These are phyloP conservation scores for Odontophorus gujanensis DNA, from an alignment of 2,113 vertebrate genomes.

Conservation along the genomic window DNA sequence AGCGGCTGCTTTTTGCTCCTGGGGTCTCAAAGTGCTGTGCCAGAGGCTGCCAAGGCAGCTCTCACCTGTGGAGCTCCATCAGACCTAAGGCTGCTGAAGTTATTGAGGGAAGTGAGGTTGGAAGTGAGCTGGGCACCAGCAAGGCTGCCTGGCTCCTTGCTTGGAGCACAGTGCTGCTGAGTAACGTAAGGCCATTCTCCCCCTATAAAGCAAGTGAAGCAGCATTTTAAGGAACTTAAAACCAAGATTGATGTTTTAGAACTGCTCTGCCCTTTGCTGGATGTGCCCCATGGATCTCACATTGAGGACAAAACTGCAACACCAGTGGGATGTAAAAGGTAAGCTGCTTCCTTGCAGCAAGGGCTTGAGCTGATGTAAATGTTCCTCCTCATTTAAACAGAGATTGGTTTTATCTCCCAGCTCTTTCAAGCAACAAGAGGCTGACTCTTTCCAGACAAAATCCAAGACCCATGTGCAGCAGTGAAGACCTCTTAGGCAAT, in stretches of 20 bases:
- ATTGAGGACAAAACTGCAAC: neutral
- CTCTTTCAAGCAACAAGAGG: neutral
- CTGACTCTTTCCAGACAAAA: neutral
- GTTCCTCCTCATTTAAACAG: accelerated
- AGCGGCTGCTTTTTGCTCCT: neutral
- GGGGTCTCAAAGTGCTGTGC: neutral
- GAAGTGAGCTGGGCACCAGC: neutral
- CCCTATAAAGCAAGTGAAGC: neutral
- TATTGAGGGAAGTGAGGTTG: neutral
- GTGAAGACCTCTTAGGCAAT: neutral
- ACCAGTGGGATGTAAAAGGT: neutral
- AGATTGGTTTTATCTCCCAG: neutral
- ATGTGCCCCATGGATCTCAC: neutral
- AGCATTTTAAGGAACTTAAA: neutral
- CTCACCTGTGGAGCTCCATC: neutral
- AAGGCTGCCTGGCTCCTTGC: neutral
- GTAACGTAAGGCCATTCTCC: neutral
- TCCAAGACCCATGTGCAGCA: neutral
- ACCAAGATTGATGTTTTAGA: neutral
- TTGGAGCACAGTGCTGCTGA: neutral
- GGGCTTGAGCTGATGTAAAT: neutral
- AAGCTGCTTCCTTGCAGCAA: neutral
- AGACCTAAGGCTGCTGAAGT: neutral
- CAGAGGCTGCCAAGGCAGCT: neutral
- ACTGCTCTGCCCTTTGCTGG: neutral